These are phyloP conservation scores for Mycalesis mineus DNA, from an alignment of 2,888 invertebrate species.

Conservation along the genomic window DNA sequence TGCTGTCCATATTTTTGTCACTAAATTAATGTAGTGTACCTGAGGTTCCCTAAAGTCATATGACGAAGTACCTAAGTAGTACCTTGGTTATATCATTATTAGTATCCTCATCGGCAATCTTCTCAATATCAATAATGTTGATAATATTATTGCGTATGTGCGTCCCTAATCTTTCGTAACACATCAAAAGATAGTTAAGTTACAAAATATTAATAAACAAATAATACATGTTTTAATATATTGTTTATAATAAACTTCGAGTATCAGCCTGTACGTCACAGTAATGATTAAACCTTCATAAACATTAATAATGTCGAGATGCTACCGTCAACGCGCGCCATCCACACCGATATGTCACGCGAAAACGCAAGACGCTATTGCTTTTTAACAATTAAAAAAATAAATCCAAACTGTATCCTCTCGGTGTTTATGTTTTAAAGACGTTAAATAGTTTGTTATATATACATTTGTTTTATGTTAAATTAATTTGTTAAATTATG, in stretches of 20 bases:
- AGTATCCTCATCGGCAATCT: no score
- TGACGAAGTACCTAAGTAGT: no score
- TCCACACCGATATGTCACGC: slow-evolving; percentile 10
- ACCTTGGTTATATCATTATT: no score
- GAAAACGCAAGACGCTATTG: slow-evolving; percentile 1
- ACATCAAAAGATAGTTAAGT: no score
- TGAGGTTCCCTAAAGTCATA: no score
- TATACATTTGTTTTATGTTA: not conserved
- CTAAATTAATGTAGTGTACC: no score
- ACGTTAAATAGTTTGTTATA: not conserved
- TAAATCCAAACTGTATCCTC: not conserved
- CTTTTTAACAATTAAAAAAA: slow-evolving; percentile 2
- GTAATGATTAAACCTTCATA: slow-evolving; percentile 23
- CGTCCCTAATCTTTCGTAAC: no score
- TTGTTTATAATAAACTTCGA: slow-evolving; percentile 3
- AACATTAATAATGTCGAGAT: slow-evolving; percentile 22
- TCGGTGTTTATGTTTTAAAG: not conserved
- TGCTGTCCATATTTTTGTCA: no score
- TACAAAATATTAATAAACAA: no score
- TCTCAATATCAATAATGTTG: no score
- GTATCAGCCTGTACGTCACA: slow-evolving; percentile 20
- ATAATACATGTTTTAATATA: no score
- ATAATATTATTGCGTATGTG: no score
- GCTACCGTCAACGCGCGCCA: slow-evolving; percentile 3
- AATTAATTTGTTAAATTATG: slow-evolving; percentile 33